Percentiles rank a stretch among this genome's conserved stretches.
Conservation (phyloP, 2,113 vertebrate species). For the Furnarius figulus region DNA sequence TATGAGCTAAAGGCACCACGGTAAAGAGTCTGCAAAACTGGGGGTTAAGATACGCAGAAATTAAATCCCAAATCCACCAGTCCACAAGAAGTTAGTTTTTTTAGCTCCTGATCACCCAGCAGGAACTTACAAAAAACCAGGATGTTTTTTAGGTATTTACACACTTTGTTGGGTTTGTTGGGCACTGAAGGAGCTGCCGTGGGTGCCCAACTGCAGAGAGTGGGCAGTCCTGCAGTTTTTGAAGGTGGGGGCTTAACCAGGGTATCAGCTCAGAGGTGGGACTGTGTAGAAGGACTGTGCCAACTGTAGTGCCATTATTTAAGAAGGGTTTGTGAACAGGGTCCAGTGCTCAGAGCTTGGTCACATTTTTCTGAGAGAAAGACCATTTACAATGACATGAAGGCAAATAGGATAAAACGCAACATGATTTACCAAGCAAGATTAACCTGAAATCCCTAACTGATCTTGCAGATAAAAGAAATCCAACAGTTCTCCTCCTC, state of each 20-base stretch:
- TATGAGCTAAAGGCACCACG: background rate
- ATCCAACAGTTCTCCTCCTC: background rate
- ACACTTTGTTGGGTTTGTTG: background rate
- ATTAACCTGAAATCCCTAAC: conserved; percentile 28
- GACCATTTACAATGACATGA: background rate
- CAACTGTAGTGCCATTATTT: background rate
- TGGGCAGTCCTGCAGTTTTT: background rate
- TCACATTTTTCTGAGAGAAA: background rate
- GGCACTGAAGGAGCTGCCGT: background rate
- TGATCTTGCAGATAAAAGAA: conserved; percentile 37
- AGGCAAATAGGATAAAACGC: conserved; percentile 4
- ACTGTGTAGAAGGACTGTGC: background rate
- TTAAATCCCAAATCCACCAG: background rate
- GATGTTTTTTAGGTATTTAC: background rate
- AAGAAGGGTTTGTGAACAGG: background rate
- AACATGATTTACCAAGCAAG: conserved; percentile 15
- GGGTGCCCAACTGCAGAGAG: background rate
- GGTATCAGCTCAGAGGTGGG: background rate
- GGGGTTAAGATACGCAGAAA: background rate
- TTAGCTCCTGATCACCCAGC: rapidly evolving
- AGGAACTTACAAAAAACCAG: background rate
- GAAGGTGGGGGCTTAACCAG: background rate
- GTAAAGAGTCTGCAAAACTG: background rate
- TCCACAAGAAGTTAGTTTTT: background rate
- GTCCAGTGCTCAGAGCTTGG: background rate